Percentiles rank a stretch among this genome's conserved stretches.
Evolutionary conservation across 2,113 vertebrate species (phyloP).

Genomic region (Gymnocephalus cernua): DNA sequence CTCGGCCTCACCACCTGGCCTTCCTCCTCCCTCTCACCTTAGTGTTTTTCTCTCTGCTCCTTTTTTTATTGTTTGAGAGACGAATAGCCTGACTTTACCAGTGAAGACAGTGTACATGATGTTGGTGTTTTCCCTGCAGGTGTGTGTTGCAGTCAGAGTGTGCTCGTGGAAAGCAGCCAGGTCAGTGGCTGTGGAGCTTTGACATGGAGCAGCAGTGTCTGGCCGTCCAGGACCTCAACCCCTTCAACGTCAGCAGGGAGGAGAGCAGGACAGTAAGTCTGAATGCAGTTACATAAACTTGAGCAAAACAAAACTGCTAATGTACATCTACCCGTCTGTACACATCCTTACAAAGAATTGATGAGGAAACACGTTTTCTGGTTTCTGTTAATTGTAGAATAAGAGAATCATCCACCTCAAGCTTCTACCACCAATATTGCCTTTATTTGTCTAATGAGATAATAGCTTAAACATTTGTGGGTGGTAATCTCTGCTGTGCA

Average conservation of each 20-base stretch:
- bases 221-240: conserved; percentile 85
- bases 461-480: neutral
- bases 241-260: conserved; percentile 93
- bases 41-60: conserved; percentile 14
- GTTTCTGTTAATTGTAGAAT: neutral
- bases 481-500: too few relatives aligned
- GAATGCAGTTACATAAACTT: neutral
- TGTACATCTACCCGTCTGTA: neutral
- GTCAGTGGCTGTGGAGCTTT: conserved; percentile 97
- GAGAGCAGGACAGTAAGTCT: conserved; percentile 88
- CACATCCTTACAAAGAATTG: neutral
- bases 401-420: neutral
- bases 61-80: neutral
- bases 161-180: conserved; percentile 80
- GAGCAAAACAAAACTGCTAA: neutral
- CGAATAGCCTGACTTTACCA: neutral
- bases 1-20: conserved; percentile 40
- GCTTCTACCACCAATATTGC: neutral
- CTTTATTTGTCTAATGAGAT: neutral
- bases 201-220: conserved; percentile 91
- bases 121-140: conserved; percentile 72
- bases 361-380: neutral
- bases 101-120: neutral
- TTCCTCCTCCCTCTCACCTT: conserved; percentile 6
- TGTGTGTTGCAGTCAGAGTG: conserved; percentile 90